Base-by-base conservation (phyloP, 2,797 vertebrate species). In the Gymnothorax reevesii region DNA sequence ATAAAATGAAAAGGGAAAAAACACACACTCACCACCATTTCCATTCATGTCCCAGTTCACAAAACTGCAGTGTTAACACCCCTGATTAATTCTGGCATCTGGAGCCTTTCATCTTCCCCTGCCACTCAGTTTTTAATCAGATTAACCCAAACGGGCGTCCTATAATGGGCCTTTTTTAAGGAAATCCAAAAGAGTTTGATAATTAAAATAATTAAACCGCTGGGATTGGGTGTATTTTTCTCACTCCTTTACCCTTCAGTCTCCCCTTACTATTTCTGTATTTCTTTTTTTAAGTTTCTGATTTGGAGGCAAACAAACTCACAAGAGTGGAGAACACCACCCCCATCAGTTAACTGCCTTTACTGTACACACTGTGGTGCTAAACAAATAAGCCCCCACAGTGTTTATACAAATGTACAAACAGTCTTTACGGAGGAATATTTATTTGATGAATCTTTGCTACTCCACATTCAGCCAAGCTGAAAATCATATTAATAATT, bases 171-270 rank as follows among this genome's bases (percentile, higher is more conserved):
- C 92, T 94, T 92, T 94, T 96, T 95, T 94, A 93, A 93, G 90
- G 93, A 94, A 94, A 94, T 92, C 94, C 96, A 96, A 97, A 97
- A 96, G 95, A 96, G 92, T 95, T 95, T 95, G 95, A 96, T 97
- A 97, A 98, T 98, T 97, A 97, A 96, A 95, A 95, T 97, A 97
- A 98, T 97, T 98, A 98, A 97, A 96, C 97, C 97, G 94, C 95
- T 94, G 96, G 97, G 97, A 96, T 92, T 89, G 88, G 92, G 52
- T 12, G 2, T 55, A 42, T 79, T 90, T 91, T 90, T 88, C 86
- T 89, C 33, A 89, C 25, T 13, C 57, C 62, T 86, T 88, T 87
- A 82, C 66, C 71, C 88, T 25, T 57, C 82, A 42, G 59, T 85
- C 55, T 33, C 73, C 83, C 87, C 86, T 92, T 84, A 54, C 64